Evolutionary conservation across 2,113 vertebrate species (phyloP).

Genomic region (Ictidomys tridecemlineatus): DNA sequence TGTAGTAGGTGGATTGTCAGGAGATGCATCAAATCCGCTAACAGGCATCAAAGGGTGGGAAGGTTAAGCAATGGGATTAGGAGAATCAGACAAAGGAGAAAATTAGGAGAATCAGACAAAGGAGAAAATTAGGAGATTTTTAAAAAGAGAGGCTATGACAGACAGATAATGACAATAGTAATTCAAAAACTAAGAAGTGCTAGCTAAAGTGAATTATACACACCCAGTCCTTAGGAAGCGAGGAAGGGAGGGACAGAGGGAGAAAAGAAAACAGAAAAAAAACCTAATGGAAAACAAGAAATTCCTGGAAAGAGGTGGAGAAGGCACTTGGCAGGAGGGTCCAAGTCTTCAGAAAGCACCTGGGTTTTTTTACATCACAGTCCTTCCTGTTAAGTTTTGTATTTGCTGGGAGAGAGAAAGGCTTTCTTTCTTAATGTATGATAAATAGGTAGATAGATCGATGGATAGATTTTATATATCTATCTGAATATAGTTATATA

Average conservation of each 20-base stretch:
- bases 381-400: not conserved
- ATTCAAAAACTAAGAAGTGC: not conserved
- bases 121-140: not conserved
- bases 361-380: not conserved
- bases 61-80: not conserved
- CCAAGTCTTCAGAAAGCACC: constrained; percentile 30
- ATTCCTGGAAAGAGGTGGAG: not conserved
- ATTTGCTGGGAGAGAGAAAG: not conserved
- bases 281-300: not conserved
- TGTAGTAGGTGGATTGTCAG: not conserved
- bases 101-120: constrained; percentile 19
- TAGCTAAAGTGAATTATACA: not conserved
- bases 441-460: not conserved
- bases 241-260: not conserved
- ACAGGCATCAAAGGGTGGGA: not conserved
- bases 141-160: not conserved
- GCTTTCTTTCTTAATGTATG: not conserved
- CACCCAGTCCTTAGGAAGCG: not conserved
- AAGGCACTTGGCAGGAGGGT: not conserved
- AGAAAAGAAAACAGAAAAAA: not conserved
- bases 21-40: not conserved
- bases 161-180: not conserved
- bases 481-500: not conserved
- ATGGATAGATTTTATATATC: not conserved
- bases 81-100: not conserved